Base-by-base conservation (phyloP, 2,797 vertebrate species). In the Sandelia bainsii region DNA sequence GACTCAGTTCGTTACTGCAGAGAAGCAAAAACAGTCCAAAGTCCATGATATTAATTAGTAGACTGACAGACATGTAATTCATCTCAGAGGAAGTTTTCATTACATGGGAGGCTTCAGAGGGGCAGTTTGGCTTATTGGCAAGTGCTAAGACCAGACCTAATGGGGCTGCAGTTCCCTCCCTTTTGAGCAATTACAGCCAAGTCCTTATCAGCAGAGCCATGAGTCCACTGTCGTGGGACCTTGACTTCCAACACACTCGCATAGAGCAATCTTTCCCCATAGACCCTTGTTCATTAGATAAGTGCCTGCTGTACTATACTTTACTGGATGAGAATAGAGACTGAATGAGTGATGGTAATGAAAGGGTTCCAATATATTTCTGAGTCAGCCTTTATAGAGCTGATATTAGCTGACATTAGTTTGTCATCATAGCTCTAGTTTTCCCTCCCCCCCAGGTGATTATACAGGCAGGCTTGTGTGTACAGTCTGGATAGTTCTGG, bases 51-150 rank as follows among this genome's bases (percentile, higher is more conserved):
- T 94, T 93, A 94, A 93, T 94, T 93, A 92, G 91, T 91, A 91
- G 86, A 93, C 92, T 92, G 92, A 92, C 92, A 91, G 91, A 93
- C 87, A 92, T 94, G 92, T 92, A 93, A 93, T 93, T 93, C 87
- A 92, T 93, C 93, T 94, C 87, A 54, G 81, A 90, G 91, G 92
- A 89, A 87, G 87, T 90, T 92, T 91, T 94, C 93, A 95, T 94
- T 94, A 95, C 93, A 91, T 92, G 88, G 79, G 90, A 92, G 90
- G 91, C 89, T 93, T 92, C 90, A 87, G 86, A 86, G 89, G 93
- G 92, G 90, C 90, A 92, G 90, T 94, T 94, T 93, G 91, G 89
- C 88, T 94, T 94, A 93, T 94, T 93, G 93, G 93, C 87, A 89
- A 86, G 93, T 89, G 91, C 92, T 90, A 89, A 93, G 88, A 87